phyloP scores from a whole-genome alignment of 92 coral and sea anemone species.

The Paramuricea clavata region DNA sequence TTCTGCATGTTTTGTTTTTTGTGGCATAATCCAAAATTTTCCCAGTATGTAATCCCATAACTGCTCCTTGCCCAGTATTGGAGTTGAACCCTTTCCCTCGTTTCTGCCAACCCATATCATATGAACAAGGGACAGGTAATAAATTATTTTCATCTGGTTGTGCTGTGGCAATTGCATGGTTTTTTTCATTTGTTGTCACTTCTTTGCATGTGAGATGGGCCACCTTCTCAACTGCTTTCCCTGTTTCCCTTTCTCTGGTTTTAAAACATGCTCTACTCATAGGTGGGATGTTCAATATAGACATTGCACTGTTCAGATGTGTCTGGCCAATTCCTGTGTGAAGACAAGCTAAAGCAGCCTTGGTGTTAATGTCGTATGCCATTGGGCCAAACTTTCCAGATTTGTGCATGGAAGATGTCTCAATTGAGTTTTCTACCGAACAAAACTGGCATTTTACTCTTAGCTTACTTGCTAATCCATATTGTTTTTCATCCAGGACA shows the following conservation, averaged over 20 bases:
- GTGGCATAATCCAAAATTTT: conserved; percentile 68
- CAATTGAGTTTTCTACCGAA: conserved; percentile 47
- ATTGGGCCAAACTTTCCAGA: conserved; percentile 65
- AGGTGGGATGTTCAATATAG: conserved; percentile 56
- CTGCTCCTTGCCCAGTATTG: conserved; percentile 69
- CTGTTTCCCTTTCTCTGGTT: conserved; percentile 67
- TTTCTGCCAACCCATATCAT: conserved; percentile 83
- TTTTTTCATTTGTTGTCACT: conserved; percentile 29
- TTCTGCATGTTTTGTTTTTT: conserved; percentile 62
- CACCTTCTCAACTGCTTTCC: conserved; percentile 57
- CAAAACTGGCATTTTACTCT: conserved; percentile 43
- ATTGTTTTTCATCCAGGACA: not conserved
- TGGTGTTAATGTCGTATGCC: conserved; percentile 62
- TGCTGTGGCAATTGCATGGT: conserved; percentile 30
- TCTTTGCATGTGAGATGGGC: conserved; percentile 48
- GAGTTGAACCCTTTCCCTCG: conserved; percentile 72
- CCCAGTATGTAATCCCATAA: conserved; percentile 63
- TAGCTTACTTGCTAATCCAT: conserved; percentile 15
- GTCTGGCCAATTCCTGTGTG: conserved; percentile 76
- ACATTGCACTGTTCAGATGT: conserved; percentile 58
- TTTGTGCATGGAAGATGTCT: conserved; percentile 64
- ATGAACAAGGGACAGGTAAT: conserved; percentile 50
- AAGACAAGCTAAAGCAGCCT: conserved; percentile 69
- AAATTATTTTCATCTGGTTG: conserved; percentile 57
- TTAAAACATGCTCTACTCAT: conserved; percentile 60